Base-by-base conservation (phyloP, 2,797 vertebrate genomes). In the Dipus sagitta region DNA sequence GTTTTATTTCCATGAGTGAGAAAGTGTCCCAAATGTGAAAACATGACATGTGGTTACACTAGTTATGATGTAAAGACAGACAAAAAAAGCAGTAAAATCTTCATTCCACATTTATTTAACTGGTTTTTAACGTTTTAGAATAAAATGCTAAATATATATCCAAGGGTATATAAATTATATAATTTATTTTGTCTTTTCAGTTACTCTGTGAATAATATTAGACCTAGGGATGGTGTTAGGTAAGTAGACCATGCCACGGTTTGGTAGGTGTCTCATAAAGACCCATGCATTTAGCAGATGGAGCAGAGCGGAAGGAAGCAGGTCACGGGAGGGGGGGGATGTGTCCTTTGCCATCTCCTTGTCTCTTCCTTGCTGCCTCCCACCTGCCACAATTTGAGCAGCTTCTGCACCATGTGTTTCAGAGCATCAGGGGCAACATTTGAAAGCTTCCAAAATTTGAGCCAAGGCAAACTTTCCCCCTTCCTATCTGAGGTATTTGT, bases 1-100 rank as follows among this genome's bases (percentile, higher is more conserved):
- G 26, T 54, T 94, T 95, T 72, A 80, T 93, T 94, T 95, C 65
- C 42, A 80, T 17, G 70, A 89, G 75, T 15, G 15, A 11, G 47
- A 91, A 92, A 60, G 23, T 85, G 4, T 17, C 18, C 75, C 77
- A 86, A 92, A 85, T n/a, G 58, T 34, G n/a, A 89, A 90, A 92
- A 32, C 17, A 70, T 38, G 47, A 20, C 64, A 26, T 70, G 83
- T 71, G 42, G 14, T 26, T 76, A 88, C 14, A 74, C 9, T 67
- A 72, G 15, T 24, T 34, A 72, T 75, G 30, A 34, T 3, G 74
- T 68, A 78, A 88, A 76, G 21, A 47, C 47, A 64, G 24, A 89
- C 38, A 38, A n/a, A 77, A 77, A 85, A 86, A 18, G 1, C 38
- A 64, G 77, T 6, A 78, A 76, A 81, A 76, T 0, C 2, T 54